Evolutionary conservation across 2,888 invertebrate species (phyloP), one percentile per base, ranked within the genome.

Genomic region (Cosmorhoe ocellata): DNA sequence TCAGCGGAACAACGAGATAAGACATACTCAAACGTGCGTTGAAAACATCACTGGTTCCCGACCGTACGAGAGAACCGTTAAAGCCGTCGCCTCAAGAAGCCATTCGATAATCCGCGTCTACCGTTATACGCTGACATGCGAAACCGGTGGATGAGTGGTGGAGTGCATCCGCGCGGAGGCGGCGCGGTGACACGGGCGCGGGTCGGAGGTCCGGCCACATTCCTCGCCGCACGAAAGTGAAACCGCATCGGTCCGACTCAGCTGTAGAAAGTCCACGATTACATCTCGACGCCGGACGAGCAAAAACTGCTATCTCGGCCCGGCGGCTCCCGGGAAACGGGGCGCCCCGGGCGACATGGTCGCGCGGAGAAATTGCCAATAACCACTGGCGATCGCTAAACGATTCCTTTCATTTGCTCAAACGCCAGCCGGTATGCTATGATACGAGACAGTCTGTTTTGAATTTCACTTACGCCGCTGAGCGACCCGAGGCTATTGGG

Each of bases 171-270:
- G 67, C 59, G 53, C 51, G 67, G 59, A 62, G 64, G 63, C 45
- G 53, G 64, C 56, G 59, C 50, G 51, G 67, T 61, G 64, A 68
- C 64, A 70, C 71, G 74, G 76, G 73, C 77, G 74, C 69, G 81
- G 87, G 87, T 88, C 88, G 87, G 81, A 87, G 89, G 87, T 88
- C 81, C 85, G 86, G 81, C 83, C 88, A 84, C 89, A 88, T 89
- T 89, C 89, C 87, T 69, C 79, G 81, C 74, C 79, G 82, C 79
- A 84, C 75, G 89, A 89, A 89, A 90, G 89, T 89, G 89, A 89
- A 90, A 89, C 85, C 81, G 80, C 82, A 73, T 71, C 75, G 75
- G 70, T 70, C 74, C 76, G 78, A 44, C 83, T 84, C 87, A 82
- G 79, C 86, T 79, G 85, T 89, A 89, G 88, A 90, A 90, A 90